A percentile compares a stretch with the other conserved stretches of the same genome.
Evolutionary conservation across 2,113 vertebrate genomes (phyloP).

Genomic region (Proterorhinus semilunaris): DNA sequence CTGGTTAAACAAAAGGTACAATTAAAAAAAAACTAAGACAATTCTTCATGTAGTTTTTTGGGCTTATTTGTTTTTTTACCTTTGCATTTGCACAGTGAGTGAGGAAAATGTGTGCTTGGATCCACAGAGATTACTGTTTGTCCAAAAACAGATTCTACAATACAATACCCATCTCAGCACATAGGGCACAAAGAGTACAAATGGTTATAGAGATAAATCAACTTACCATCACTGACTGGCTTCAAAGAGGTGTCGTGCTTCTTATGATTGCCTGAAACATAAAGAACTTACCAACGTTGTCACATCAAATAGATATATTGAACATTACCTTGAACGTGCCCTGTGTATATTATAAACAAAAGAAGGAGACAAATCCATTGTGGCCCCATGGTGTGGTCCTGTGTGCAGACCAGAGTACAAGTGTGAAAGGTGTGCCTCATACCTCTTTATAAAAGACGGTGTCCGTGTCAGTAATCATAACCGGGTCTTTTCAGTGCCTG

Average conservation of each 20-base stretch:
- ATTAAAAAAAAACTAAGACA: slow-evolving; percentile 8
- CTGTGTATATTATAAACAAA: slow-evolving; percentile 30
- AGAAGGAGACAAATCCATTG: slow-evolving; percentile 34
- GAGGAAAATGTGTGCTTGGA: neutral
- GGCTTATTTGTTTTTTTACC: slow-evolving; percentile 26
- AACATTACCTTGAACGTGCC: slow-evolving; percentile 60
- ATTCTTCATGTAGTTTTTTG: neutral
- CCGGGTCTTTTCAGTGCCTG: slow-evolving; percentile 16
- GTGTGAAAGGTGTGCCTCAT: slow-evolving; percentile 1
- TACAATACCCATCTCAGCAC: neutral
- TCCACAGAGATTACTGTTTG: neutral
- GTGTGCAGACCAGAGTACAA: neutral
- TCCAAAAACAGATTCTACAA: slow-evolving; percentile 15
- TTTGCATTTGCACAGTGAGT: slow-evolving; percentile 33
- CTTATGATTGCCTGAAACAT: slow-evolving; percentile 24
- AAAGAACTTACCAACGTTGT: neutral
- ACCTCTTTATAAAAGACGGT: slow-evolving; percentile 45
- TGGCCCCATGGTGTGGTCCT: slow-evolving; percentile 39
- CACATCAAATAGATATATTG: neutral
- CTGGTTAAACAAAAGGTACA: slow-evolving; percentile 1
- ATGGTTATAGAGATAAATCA: neutral
- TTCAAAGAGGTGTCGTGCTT: neutral
- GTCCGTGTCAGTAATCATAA: slow-evolving; percentile 27
- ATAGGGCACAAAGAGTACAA: neutral
- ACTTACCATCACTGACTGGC: neutral